Conservation (phyloP, 2,113 vertebrate genomes). For the Daboia siamensis region DNA sequence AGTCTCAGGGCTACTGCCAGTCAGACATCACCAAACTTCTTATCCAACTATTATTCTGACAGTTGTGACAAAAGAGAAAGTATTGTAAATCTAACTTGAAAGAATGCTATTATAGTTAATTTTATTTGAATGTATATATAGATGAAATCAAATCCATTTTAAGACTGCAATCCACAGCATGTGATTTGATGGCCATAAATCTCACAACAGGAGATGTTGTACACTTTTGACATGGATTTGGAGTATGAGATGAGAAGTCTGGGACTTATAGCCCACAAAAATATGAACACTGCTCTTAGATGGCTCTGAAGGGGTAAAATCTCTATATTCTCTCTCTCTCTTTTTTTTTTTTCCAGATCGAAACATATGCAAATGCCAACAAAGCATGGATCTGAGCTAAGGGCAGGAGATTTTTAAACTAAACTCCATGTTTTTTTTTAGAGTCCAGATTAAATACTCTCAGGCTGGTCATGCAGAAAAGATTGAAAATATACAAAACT, state of each 20-base stretch:
- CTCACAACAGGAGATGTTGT: not conserved
- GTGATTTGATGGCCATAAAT: not conserved
- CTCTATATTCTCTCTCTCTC: not conserved
- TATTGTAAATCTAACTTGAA: not conserved
- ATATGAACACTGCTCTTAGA: not conserved
- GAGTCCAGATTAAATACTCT: not conserved
- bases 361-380: not conserved
- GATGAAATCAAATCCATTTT: not conserved
- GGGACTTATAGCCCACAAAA: not conserved
- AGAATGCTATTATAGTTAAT: not conserved
- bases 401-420: not conserved
- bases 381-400: not conserved
- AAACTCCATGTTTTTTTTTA: not conserved
- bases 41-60: not conserved
- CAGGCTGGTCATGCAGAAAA: slow-evolving; percentile 24
- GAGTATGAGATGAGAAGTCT: not conserved
- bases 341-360: not conserved
- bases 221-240: not conserved
- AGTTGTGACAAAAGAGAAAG: not conserved
- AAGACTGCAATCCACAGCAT: not conserved
- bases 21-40: not conserved
- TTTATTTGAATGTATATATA: not conserved
- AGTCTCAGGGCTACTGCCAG: not conserved
- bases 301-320: not conserved
- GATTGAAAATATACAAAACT: slow-evolving; percentile 24